phyloP scores from a whole-genome alignment of 2,113 vertebrate genomes.

The Apeltes quadracus region DNA sequence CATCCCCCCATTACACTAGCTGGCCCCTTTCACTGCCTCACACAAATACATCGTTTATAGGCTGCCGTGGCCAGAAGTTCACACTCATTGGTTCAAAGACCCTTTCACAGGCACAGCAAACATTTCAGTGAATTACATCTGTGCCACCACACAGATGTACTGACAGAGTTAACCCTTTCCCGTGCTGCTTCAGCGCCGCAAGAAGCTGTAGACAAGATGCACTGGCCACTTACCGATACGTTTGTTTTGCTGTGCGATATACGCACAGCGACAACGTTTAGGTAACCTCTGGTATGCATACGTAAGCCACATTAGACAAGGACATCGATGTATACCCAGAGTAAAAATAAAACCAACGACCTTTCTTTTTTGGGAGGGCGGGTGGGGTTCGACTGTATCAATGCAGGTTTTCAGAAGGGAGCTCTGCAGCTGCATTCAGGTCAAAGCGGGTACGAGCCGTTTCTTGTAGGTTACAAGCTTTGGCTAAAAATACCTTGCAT shows the following conservation, averaged over 20 bases:
- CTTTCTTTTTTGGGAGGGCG: not conserved
- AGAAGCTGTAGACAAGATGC: conserved; percentile 11
- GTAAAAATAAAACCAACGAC: not conserved
- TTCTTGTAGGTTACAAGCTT: conserved; percentile 61
- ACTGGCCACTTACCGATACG: conserved; percentile 24
- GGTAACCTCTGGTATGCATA: conserved; percentile 5
- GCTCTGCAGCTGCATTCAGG: conserved; percentile 17
- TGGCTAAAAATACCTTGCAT: conserved; percentile 76
- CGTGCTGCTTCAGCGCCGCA: not conserved
- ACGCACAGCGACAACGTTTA: conserved; percentile 14
- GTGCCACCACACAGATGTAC: conserved; percentile 65
- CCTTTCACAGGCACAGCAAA: conserved; percentile 78
- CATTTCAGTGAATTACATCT: conserved; percentile 76
- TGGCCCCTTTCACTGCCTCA: conserved; percentile 72
- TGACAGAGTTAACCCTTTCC: conserved; percentile 54
- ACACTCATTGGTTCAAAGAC: conserved; percentile 80
- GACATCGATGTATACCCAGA: not conserved
- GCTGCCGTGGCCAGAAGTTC: conserved; percentile 78
- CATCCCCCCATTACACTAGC: conserved; percentile 74
- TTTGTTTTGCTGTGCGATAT: conserved; percentile 37
- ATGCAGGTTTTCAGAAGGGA: conserved; percentile 1
- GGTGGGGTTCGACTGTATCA: not conserved
- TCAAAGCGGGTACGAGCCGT: conserved; percentile 43
- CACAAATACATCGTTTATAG: conserved; percentile 79
- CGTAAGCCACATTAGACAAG: not conserved